These are phyloP conservation scores for Cosmia pyralina DNA, from an alignment of 2,888 invertebrate genomes.

Conservation along the genomic window DNA sequence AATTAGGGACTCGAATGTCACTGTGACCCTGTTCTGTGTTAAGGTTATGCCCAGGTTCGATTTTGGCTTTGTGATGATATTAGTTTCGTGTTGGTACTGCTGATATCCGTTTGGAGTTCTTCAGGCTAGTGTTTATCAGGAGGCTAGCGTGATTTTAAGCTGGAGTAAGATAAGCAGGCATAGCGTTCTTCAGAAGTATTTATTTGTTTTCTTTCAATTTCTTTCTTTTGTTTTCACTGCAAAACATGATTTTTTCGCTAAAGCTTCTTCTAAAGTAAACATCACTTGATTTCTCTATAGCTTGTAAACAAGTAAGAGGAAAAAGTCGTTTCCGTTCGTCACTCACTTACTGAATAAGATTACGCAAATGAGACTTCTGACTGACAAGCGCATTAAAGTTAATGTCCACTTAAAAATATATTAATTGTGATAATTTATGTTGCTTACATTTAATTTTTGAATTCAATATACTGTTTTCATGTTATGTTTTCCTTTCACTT, in stretches of 20 bases:
- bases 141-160: background rate
- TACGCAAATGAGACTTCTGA: constrained; percentile 55
- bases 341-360: constrained; percentile 50
- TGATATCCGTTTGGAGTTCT: background rate
- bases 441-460: constrained; percentile 1
- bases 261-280: background rate
- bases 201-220: background rate
- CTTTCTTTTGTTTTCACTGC: background rate
- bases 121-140: background rate
- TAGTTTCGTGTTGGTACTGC: background rate
- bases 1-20: background rate
- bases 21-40: background rate
- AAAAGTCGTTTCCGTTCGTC: constrained; percentile 36
- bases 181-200: background rate
- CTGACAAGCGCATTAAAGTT: constrained; percentile 47
- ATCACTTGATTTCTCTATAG: constrained; percentile 18
- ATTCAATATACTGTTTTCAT: background rate
- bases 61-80: background rate
- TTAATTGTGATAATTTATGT: constrained; percentile 26
- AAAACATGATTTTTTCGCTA: background rate
- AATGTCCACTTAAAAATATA: constrained; percentile 38
- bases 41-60: background rate
- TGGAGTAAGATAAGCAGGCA: background rate
- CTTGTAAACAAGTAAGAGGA: constrained; percentile 36
- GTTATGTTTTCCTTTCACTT: background rate